Evolutionary conservation across 2,113 vertebrate species (phyloP).

Genomic region (Platichthys flesus): DNA sequence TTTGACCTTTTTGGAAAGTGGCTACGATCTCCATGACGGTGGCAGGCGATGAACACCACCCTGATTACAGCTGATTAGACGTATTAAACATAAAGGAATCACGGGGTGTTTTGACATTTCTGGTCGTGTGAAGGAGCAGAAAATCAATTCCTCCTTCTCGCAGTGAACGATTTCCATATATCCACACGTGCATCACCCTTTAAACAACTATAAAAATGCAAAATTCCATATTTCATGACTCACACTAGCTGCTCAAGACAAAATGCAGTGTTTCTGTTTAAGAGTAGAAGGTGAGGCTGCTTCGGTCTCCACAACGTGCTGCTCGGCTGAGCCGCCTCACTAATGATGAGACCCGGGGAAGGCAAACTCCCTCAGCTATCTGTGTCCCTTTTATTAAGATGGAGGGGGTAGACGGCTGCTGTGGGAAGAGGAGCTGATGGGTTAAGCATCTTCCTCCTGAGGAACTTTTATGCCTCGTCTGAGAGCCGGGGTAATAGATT

Average conservation of each 20-base stretch:
- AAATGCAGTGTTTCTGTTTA: constrained; percentile 5
- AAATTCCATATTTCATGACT: background rate
- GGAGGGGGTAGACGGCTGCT: constrained; percentile 50
- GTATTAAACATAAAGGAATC: constrained; percentile 27
- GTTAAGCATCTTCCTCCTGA: constrained; percentile 67
- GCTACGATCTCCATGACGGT: background rate
- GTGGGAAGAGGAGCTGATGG: constrained; percentile 51
- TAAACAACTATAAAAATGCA: background rate
- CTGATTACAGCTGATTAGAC: constrained; percentile 52
- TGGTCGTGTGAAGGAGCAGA: background rate
- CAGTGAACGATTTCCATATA: background rate
- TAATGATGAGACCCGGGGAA: constrained; percentile 61
- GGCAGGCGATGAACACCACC: constrained; percentile 23
- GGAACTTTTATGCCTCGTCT: constrained; percentile 60
- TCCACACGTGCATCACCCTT: background rate
- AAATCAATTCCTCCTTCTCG: background rate
- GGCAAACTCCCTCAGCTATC: constrained; percentile 64
- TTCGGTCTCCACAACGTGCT: constrained; percentile 27
- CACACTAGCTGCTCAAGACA: background rate
- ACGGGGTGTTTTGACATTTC: constrained; percentile 11
- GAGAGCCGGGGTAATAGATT: constrained; percentile 42
- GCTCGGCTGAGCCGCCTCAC: constrained; percentile 43
- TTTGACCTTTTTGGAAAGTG: constrained; percentile 51
- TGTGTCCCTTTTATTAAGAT: constrained; percentile 69
- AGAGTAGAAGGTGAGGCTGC: constrained; percentile 13